Percentiles rank a stretch among this genome's conserved stretches.
These are phyloP conservation scores for Morus bassanus DNA, from an alignment of 2,797 vertebrate species.

Conservation along the genomic window DNA sequence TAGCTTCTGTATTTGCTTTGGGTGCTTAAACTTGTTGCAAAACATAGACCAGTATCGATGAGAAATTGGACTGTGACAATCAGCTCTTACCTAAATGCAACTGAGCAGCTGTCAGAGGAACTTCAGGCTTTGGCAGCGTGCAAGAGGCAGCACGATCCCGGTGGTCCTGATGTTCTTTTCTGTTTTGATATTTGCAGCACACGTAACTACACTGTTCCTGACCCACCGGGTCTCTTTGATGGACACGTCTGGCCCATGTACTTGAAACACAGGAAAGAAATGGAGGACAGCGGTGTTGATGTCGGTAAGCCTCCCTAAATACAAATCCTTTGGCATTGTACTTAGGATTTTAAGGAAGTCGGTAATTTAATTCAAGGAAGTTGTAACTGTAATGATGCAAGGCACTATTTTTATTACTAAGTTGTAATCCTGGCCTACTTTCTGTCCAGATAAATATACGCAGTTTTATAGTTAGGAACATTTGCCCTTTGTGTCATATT, in stretches of 20 bases:
- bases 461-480: background rate
- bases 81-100: background rate
- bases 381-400: background rate
- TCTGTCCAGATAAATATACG: background rate
- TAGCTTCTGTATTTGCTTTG: background rate
- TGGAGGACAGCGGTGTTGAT: slow-evolving; percentile 36
- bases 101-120: background rate
- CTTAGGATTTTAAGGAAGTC: background rate
- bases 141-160: rapidly evolving
- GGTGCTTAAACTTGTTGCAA: background rate
- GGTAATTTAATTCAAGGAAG: background rate
- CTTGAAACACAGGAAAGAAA: slow-evolving; percentile 82
- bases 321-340: background rate
- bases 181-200: slow-evolving; percentile 59
- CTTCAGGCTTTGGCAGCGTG: background rate
- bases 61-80: background rate
- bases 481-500: background rate
- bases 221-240: slow-evolving; percentile 90
- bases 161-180: background rate
- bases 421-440: background rate
- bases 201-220: slow-evolving; percentile 85
- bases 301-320: slow-evolving; percentile 75
- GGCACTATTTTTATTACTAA: background rate
- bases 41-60: rapidly evolving
- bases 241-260: slow-evolving; percentile 98